Percentiles rank a stretch among this genome's conserved stretches.
These are phyloP conservation scores for Silurus lanzhouensis DNA, from an alignment of 2,797 vertebrate genomes.

Conservation along the genomic window DNA sequence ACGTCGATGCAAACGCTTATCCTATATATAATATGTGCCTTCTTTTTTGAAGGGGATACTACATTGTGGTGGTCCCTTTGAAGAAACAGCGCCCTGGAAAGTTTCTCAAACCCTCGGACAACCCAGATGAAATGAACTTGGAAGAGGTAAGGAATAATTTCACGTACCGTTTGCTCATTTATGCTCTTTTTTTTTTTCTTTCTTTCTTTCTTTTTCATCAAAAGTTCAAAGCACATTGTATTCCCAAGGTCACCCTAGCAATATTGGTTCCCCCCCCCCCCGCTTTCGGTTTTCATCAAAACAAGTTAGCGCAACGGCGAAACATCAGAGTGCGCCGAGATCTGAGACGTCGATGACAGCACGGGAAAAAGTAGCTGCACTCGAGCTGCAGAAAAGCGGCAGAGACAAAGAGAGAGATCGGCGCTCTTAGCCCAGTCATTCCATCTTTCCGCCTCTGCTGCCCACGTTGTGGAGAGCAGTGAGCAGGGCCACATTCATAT, in stretches of 20 bases:
- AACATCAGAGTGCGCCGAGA: slow-evolving; percentile 1
- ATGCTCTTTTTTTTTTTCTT: background rate
- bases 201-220: background rate
- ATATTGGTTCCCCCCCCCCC: background rate
- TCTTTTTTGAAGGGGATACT: slow-evolving; percentile 85
- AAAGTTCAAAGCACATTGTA: background rate
- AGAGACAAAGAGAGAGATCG: slow-evolving; percentile 25
- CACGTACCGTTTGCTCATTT: background rate
- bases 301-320: background rate
- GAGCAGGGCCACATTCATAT: slow-evolving; percentile 42
- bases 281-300: slow-evolving; percentile 18
- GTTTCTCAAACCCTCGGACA: slow-evolving; percentile 95
- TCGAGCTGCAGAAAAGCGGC: slow-evolving; percentile 21
- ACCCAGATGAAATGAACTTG: slow-evolving; percentile 97
- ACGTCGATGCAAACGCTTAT: background rate
- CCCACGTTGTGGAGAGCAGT: slow-evolving; percentile 40
- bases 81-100: slow-evolving; percentile 94
- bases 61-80: slow-evolving; percentile 95
- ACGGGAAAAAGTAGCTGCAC: background rate
- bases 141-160: slow-evolving; percentile 84
- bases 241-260: background rate
- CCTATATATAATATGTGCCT: background rate
- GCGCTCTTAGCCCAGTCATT: slow-evolving; percentile 42
- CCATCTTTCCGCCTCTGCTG: slow-evolving; percentile 43
- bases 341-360: slow-evolving; percentile 26